Percentiles rank a stretch among this genome's conserved stretches.
Conservation (phyloP, 1,140 invertebrate genomes). For the Cotesia glomerata region DNA sequence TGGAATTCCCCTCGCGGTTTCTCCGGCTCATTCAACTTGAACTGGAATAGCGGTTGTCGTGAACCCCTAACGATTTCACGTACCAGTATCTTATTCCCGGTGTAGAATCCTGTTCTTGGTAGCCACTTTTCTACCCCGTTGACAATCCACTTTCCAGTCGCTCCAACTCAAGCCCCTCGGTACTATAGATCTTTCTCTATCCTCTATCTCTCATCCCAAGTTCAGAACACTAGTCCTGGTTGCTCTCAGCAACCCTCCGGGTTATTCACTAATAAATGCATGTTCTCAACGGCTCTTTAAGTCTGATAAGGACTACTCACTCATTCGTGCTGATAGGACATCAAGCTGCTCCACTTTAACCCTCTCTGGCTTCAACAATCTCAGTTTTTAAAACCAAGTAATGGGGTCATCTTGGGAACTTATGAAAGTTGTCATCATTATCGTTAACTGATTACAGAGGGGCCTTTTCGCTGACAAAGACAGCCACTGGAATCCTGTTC, state of each 20-base stretch:
- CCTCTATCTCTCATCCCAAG: background rate
- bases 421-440: slow-evolving; percentile 1
- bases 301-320: slow-evolving; percentile 19
- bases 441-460: slow-evolving; percentile 63
- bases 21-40: slow-evolving; percentile 7
- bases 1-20: background rate
- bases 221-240: background rate
- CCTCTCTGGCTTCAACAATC: slow-evolving; percentile 15
- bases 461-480: slow-evolving; percentile 83
- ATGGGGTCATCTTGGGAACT: slow-evolving; percentile 2
- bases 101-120: background rate
- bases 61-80: background rate
- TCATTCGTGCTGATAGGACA: slow-evolving; percentile 25
- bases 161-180: background rate
- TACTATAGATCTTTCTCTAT: background rate
- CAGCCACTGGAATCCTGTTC: slow-evolving; percentile 85
- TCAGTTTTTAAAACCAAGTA: background rate
- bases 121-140: slow-evolving; percentile 14
- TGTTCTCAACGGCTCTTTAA: slow-evolving; percentile 20
- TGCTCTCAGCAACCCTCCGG: background rate
- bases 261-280: slow-evolving; percentile 30
- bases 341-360: slow-evolving; percentile 21
- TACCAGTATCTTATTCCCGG: slow-evolving; percentile 7
- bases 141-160: background rate
- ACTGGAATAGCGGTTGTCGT: background rate